Percentiles rank a stretch among this genome's conserved stretches.
These are phyloP conservation scores for Saxidomus purpurata DNA, from an alignment of 1,140 invertebrate genomes.

Conservation along the genomic window DNA sequence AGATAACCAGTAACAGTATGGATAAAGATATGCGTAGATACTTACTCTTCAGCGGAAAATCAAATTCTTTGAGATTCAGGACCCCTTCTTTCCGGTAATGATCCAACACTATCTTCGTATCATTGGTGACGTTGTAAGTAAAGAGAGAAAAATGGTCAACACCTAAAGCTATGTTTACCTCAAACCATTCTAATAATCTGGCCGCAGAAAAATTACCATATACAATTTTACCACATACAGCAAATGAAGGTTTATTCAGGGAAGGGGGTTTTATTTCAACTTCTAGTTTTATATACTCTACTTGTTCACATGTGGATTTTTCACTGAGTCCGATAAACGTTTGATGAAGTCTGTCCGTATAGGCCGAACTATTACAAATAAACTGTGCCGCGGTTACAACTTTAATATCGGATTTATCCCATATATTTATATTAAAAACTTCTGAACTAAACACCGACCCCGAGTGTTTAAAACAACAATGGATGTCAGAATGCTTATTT, in stretches of 20 bases:
- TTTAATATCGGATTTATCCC: not conserved
- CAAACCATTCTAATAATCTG: constrained; percentile 37
- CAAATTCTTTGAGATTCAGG: constrained; percentile 4
- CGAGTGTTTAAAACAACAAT: not conserved
- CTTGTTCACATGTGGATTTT: not conserved
- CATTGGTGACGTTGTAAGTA: not conserved
- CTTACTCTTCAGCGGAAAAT: constrained; percentile 47
- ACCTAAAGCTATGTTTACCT: constrained; percentile 11
- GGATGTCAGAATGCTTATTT: not conserved
- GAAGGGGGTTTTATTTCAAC: not conserved
- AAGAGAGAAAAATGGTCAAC: constrained; percentile 34
- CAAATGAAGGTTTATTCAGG: not conserved
- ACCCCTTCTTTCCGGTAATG: constrained; percentile 17
- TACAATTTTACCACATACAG: constrained; percentile 22
- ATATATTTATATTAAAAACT: not conserved
- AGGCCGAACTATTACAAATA: not conserved
- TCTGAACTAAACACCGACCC: not conserved
- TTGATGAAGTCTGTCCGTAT: too few relatives aligned
- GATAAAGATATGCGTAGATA: too few relatives aligned
- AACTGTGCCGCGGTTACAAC: not conserved
- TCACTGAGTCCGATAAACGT: not conserved
- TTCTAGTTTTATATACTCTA: constrained; percentile 13
- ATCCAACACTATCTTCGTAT: not conserved
- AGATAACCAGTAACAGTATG: too few relatives aligned
- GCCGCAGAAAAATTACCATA: constrained; percentile 33